phyloP scores from a whole-genome alignment of 1,140 invertebrate genomes.

The Drosophila sp. region DNA sequence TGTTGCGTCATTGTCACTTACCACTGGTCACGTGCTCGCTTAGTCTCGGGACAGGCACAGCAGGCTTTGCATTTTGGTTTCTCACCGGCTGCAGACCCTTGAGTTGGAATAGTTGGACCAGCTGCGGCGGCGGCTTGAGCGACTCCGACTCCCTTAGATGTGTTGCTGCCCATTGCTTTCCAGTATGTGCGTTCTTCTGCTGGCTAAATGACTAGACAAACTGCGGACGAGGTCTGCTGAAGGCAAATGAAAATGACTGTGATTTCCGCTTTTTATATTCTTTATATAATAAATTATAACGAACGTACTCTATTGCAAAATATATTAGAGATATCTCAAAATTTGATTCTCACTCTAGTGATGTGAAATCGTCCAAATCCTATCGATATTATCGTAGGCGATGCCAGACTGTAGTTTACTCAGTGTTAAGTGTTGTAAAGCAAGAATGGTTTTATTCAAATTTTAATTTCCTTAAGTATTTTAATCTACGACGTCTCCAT shows the following conservation, averaged over 20 bases:
- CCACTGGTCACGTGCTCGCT: conserved; percentile 95
- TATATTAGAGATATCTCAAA: background rate
- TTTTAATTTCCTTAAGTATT: conserved; percentile 15
- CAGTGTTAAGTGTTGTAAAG: too few species aligned
- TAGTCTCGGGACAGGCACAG: conserved; percentile 99
- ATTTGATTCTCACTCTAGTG: background rate
- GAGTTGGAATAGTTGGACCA: conserved; percentile 22
- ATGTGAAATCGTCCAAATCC: background rate
- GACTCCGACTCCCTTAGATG: conserved; percentile 75
- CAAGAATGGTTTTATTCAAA: background rate
- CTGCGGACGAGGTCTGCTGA: background rate
- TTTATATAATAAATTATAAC: conserved; percentile 1
- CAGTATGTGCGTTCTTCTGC: background rate
- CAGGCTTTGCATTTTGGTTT: conserved; percentile 95
- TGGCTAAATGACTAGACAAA: conserved; percentile 11
- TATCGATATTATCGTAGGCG: background rate
- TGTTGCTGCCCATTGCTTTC: conserved; percentile 54
- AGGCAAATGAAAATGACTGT: background rate
- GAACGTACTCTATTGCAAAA: background rate
- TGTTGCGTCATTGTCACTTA: conserved; percentile 84
- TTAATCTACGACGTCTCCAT: conserved; percentile 51
- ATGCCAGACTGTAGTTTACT: background rate
- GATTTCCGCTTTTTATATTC: background rate
- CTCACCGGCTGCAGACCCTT: conserved; percentile 66
- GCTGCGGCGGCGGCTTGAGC: conserved; percentile 57